Evolutionary conservation across 1,140 invertebrate species (phyloP).

Genomic region (Drosophila subobscura): DNA sequence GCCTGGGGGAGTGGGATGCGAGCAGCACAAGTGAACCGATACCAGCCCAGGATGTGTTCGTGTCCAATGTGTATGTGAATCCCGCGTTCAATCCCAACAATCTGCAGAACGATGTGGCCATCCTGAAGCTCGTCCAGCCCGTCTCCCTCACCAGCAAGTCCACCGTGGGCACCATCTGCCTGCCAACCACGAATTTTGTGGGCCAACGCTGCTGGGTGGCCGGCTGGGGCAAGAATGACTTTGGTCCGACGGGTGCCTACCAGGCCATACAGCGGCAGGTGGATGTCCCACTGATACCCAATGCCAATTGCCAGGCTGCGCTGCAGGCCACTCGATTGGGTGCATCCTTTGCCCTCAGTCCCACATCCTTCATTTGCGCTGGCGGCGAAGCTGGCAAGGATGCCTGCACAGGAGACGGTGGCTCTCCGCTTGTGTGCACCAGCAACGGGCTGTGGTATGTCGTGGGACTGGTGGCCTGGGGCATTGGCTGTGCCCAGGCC

Average conservation of each 20-base stretch:
- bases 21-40: slow-evolving; percentile 86
- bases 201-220: slow-evolving; percentile 89
- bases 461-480: slow-evolving; percentile 90
- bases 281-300: slow-evolving; percentile 88
- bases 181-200: slow-evolving; percentile 86
- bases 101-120: slow-evolving; percentile 88
- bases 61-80: slow-evolving; percentile 86
- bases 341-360: slow-evolving; percentile 86
- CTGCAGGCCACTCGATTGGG: slow-evolving; percentile 88
- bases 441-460: slow-evolving; percentile 85
- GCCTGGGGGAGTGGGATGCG: slow-evolving; percentile 89
- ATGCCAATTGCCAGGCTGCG: slow-evolving; percentile 86
- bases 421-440: slow-evolving; percentile 89
- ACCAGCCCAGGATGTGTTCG: slow-evolving; percentile 86
- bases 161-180: slow-evolving; percentile 89
- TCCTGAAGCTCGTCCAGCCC: slow-evolving; percentile 86
- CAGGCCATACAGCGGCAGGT: slow-evolving; percentile 89
- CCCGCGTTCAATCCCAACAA: slow-evolving; percentile 87
- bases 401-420: slow-evolving; percentile 91
- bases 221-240: slow-evolving; percentile 93
- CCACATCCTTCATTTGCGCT: slow-evolving; percentile 89
- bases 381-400: slow-evolving; percentile 91
- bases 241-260: slow-evolving; percentile 87
- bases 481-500: slow-evolving; percentile 87
- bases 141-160: slow-evolving; percentile 86